Base-by-base conservation (phyloP, 1,140 invertebrate species). In the Sitophilus oryzae region DNA sequence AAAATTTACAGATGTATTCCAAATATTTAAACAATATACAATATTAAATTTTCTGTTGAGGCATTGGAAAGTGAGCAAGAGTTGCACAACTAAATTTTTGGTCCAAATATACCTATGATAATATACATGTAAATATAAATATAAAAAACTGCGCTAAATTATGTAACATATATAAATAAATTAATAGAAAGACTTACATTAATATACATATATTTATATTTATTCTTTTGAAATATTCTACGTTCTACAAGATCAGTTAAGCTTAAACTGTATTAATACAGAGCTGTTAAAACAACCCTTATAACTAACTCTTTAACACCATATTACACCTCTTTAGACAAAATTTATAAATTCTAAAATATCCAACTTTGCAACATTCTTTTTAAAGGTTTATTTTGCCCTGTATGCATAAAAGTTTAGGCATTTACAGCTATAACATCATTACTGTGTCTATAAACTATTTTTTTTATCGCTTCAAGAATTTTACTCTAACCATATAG, bases 391-490 rank as follows among this genome's bases (percentile, higher is more conserved):
- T 42, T 42, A 42, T 19, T 42, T 42, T n/a, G 18, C 40, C 40
- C 2, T 42, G 16, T 18, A 42, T 42, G n/a, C n/a, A 19, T 42
- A 18, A 1, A 21, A 19, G 40, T 42, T 42, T 42, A 42, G 19
- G 40, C 19, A 42, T 42, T 42, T 42, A 42, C 19, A 42, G n/a
- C 40, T 42, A 42, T 42, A 42, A 42, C 40, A 42, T 21, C 19
- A 18, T 18, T 18, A 8, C 10, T 42, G 19, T 18, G 3, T 18
- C 19, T 9, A 18, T 42, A 20, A 19, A n/a, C n/a, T n/a, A n/a
- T n/a, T n/a, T n/a, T n/a, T 1, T 8, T 11, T 42, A 42, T 18
- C 19, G 15, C 19, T 42, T 19, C n/a, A 41, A 41, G 3, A 8
- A 9, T 15, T 3, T 11, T 4, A 14, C 16, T 14, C n/a, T 14